Conservation (phyloP, 2,113 vertebrate species). For the Pseudorhombus dupliciocellatus region DNA sequence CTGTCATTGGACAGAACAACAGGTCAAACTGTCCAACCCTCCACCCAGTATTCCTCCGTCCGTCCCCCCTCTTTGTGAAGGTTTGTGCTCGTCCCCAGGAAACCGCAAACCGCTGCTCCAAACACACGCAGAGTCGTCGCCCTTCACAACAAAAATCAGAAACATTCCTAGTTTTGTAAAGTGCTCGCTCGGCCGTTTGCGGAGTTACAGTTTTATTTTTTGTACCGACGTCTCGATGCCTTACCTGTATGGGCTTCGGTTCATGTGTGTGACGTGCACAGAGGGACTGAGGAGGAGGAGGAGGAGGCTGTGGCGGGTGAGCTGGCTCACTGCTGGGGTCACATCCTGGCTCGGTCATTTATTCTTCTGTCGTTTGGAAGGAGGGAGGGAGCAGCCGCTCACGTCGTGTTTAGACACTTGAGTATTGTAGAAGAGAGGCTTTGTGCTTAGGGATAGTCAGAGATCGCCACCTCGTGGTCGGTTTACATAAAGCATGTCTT, state of each 20-base stretch:
- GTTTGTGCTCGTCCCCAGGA: neutral
- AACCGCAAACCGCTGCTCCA: too few species aligned
- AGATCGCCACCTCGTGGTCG: constrained; percentile 53
- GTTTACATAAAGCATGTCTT: constrained; percentile 42
- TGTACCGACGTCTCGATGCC: constrained; percentile 60
- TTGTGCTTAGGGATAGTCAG: constrained; percentile 37
- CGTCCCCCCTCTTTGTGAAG: neutral
- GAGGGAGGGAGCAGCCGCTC: neutral
- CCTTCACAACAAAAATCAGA: constrained; percentile 25
- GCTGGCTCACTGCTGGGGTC: constrained; percentile 67
- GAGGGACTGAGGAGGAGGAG: constrained; percentile 5
- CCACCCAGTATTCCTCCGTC: too few species aligned
- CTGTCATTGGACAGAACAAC: too few species aligned
- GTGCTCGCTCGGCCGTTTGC: constrained; percentile 44
- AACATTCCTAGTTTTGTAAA: constrained; percentile 55
- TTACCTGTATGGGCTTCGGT: constrained; percentile 53
- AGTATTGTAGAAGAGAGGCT: constrained; percentile 34
- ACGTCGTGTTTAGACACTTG: constrained; percentile 30
- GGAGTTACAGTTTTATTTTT: constrained; percentile 62
- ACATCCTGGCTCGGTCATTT: constrained; percentile 59
- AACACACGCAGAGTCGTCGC: neutral
- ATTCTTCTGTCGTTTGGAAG: constrained; percentile 36
- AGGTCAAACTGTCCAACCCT: too few species aligned
- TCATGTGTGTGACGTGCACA: constrained; percentile 14
- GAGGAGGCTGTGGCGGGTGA: too few species aligned